Conservation (phyloP, 2,113 vertebrate species). For the Alligator sinensis region DNA sequence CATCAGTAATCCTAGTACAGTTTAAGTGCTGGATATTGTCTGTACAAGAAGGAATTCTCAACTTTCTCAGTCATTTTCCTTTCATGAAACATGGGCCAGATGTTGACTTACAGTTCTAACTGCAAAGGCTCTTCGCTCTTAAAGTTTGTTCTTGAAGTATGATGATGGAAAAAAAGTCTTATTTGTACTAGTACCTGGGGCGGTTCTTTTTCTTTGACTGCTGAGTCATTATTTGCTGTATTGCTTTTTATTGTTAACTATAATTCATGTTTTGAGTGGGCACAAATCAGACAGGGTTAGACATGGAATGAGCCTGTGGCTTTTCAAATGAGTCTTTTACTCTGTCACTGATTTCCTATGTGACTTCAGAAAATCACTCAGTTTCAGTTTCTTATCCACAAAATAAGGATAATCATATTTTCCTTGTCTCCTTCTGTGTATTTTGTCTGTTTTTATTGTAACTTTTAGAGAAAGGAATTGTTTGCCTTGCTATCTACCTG, state of each 20-base stretch:
- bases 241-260: background rate
- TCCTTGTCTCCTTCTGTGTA: no score
- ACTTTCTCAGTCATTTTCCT: background rate
- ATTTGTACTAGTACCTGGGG: background rate
- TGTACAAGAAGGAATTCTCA: background rate
- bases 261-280: accelerated
- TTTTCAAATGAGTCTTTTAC: background rate
- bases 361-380: no score
- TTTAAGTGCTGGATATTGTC: background rate
- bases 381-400: no score
- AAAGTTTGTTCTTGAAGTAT: background rate
- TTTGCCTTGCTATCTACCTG: no score
- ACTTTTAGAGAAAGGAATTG: no score
- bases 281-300: background rate
- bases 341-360: background rate
- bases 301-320: background rate
- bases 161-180: background rate
- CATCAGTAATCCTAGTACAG: background rate
- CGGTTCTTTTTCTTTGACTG: background rate
- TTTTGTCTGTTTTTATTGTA: no score
- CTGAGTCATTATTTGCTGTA: background rate
- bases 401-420: no score
- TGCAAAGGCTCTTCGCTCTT: background rate
- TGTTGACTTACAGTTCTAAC: background rate
- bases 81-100: background rate